Percentiles rank a stretch among this genome's conserved stretches.
Conservation (phyloP, 1,140 invertebrate genomes). For the Philopotamus ludificatus region DNA sequence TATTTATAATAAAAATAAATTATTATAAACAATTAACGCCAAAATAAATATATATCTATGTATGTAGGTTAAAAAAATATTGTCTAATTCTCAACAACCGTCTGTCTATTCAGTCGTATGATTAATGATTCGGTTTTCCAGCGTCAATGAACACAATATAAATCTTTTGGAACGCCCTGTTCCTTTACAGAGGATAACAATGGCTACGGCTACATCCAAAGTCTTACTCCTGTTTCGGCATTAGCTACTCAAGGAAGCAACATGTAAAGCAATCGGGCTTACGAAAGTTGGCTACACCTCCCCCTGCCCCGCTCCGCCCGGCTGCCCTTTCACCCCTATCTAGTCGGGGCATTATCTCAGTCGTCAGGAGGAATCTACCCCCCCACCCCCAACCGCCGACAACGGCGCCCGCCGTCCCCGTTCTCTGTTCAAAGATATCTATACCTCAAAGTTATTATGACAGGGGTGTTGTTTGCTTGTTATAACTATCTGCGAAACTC, state of each 20-base stretch:
- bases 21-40: too few species aligned
- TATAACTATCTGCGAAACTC: conserved; percentile 39
- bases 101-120: too few species aligned
- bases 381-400: not conserved
- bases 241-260: conserved; percentile 15
- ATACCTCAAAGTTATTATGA: conserved; percentile 43
- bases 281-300: conserved; percentile 8
- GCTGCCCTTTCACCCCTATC: not conserved
- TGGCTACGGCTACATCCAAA: not conserved
- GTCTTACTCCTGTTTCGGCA: conserved; percentile 10
- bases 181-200: not conserved
- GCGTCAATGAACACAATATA: not conserved
- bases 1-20: too few species aligned
- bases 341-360: not conserved
- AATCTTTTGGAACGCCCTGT: not conserved
- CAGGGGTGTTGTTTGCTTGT: conserved; percentile 42
- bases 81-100: too few species aligned
- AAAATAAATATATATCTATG: too few species aligned
- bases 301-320: not conserved
- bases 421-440: conserved; percentile 39
- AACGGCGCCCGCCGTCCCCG: conserved; percentile 12
- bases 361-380: conserved; percentile 17
- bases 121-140: too few species aligned
- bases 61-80: too few species aligned
- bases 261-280: conserved; percentile 19